Evolutionary conservation across 2,888 invertebrate genomes (phyloP), one percentile per base, ranked within the genome.

Genomic region (Ypsolopha scabrella): DNA sequence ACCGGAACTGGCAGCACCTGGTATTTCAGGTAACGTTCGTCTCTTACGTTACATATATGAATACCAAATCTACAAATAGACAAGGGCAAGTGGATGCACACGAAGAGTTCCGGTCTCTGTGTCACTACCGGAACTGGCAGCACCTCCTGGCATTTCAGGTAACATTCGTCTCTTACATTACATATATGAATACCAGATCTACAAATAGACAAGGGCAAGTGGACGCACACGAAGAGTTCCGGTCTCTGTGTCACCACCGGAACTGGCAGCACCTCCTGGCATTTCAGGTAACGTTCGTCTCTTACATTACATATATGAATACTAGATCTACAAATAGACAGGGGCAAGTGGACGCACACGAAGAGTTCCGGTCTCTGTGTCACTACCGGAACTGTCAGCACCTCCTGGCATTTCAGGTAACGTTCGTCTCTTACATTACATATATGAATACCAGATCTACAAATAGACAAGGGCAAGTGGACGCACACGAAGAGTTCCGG

Each of bases 1-100:
- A 99, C 99, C 0, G 99, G 99, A 34, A 99, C 99, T 0, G 99
- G 99, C 0, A 98, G 98, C 14, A 98, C 98, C 0, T 99, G 99
- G 99, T 94, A 96, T 68, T 94, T 95, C 67, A 97, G 89, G 89
- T 88, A 60, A 52, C n/a, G n/a, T n/a, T n/a, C n/a, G n/a, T n/a
- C n/a, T 10, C 46, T 13, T 43, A 97, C 99, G 9, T 97, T 99
- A 0, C 90, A 97, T 54, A 98, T 98, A 0, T 98, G 98, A 0
- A 93, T 97, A 64, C 90, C 98, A 54, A 93, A 97, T 68, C 87
- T 99, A 50, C 90, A 92, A 56, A 83, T 97, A 37, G 92, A 94
- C 70, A 92, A 96, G 67, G 89, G 90, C 7, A 80, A 88, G 13
- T 90, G 90, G 65, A 92, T 93, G 36, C 95, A 95, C 76, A 93